These are phyloP conservation scores for Paralvinella palmiformis DNA, from an alignment of 1,140 invertebrate species.

Conservation along the genomic window DNA sequence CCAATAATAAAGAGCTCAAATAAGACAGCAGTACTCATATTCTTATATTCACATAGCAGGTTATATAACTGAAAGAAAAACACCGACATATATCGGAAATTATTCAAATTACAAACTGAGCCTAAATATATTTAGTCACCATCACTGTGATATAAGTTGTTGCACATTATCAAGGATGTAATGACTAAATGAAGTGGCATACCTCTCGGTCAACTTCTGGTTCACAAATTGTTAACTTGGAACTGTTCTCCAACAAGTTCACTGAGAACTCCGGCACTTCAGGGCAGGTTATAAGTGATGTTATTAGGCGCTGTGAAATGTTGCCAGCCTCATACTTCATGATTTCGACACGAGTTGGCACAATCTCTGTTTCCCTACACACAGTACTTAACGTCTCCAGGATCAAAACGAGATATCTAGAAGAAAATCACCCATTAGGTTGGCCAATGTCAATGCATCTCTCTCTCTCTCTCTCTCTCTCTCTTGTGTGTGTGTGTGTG, in stretches of 20 bases:
- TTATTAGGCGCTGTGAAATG: constrained; percentile 33
- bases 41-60: constrained; percentile 34
- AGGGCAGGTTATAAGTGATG: constrained; percentile 33
- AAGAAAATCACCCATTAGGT: constrained; percentile 18
- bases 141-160: too few species aligned
- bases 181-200: too few species aligned
- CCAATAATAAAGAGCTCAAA: constrained; percentile 45
- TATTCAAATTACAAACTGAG: too few species aligned
- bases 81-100: too few species aligned
- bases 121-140: too few species aligned
- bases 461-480: background rate
- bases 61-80: constrained; percentile 28
- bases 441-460: background rate
- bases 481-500: too few species aligned
- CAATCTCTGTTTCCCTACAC: constrained; percentile 45
- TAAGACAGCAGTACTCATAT: constrained; percentile 30
- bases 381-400: constrained; percentile 38
- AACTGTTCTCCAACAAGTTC: background rate
- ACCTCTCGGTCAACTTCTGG: too few species aligned
- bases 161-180: too few species aligned
- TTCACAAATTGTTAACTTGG: too few species aligned
- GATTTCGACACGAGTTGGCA: constrained; percentile 30
- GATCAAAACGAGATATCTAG: constrained; percentile 38
- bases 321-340: constrained; percentile 37
- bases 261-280: constrained; percentile 34